These are phyloP conservation scores for Cantharis rufa DNA, from an alignment of 2,888 invertebrate species.

Conservation along the genomic window DNA sequence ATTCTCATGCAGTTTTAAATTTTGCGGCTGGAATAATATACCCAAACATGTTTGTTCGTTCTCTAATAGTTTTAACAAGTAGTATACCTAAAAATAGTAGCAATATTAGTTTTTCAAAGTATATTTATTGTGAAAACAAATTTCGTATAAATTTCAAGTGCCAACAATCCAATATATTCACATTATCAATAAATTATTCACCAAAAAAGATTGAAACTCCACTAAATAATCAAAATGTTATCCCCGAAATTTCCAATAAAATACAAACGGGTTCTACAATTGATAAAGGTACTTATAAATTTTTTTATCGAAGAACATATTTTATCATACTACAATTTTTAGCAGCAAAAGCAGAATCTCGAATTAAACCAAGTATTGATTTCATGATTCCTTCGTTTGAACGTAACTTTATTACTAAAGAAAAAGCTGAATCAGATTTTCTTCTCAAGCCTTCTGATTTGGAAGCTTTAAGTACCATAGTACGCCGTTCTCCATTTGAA, in stretches of 20 bases:
- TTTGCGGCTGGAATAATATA: background rate
- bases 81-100: background rate
- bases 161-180: background rate
- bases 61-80: background rate
- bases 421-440: slow-evolving; percentile 91
- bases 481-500: slow-evolving; percentile 90
- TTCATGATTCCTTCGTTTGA: slow-evolving; percentile 75
- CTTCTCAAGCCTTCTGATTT: slow-evolving; percentile 85
- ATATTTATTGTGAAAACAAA: background rate
- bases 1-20: background rate
- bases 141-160: background rate
- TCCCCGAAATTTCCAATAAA: background rate
- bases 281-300: background rate
- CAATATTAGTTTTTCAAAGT: background rate
- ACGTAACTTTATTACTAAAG: slow-evolving; percentile 91
- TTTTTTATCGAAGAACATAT: background rate
- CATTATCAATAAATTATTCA: background rate
- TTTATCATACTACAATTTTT: background rate
- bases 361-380: slow-evolving; percentile 61
- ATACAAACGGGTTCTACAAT: background rate
- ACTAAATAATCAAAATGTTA: background rate
- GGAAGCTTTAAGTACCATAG: slow-evolving; percentile 83
- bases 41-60: background rate
- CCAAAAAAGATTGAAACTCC: background rate
- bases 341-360: background rate